Percentiles rank a stretch among this genome's conserved stretches.
Evolutionary conservation across 2,888 invertebrate genomes (phyloP).

Genomic region (Periphyllus acericola): DNA sequence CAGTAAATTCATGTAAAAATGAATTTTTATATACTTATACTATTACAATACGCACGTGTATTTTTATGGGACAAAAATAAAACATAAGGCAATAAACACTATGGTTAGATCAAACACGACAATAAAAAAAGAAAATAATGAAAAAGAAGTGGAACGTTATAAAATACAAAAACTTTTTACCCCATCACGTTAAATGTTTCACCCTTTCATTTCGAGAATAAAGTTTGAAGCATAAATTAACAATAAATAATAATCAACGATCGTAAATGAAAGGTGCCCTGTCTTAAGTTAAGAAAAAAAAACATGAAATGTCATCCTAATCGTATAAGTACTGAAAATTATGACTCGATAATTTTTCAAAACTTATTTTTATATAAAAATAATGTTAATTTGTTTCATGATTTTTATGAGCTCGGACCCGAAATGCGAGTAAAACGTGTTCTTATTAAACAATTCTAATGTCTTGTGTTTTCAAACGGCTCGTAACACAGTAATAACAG

Average conservation of each 20-base stretch:
- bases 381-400: neutral
- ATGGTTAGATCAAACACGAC: conserved; percentile 22
- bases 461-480: conserved; percentile 4
- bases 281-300: conserved; percentile 16
- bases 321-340: conserved; percentile 31
- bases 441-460: neutral
- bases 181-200: conserved; percentile 24
- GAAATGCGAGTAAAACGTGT: neutral
- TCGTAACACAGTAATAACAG: conserved; percentile 14
- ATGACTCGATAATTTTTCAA: conserved; percentile 22
- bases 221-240: conserved; percentile 54
- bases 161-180: conserved; percentile 29
- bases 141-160: conserved; percentile 18
- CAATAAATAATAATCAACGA: conserved; percentile 54
- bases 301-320: conserved; percentile 22
- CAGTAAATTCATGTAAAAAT: neutral
- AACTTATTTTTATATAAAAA: neutral
- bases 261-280: conserved; percentile 35
- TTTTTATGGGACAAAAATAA: conserved; percentile 11
- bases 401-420: neutral
- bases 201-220: conserved; percentile 39
- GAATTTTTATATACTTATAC: neutral
- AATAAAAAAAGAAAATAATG: neutral
- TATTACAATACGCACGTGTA: neutral
- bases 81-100: conserved; percentile 23